Percentiles rank a stretch among this genome's conserved stretches.
phyloP scores from a whole-genome alignment of 2,113 vertebrate genomes.

The Thamnophis sirtalis region DNA sequence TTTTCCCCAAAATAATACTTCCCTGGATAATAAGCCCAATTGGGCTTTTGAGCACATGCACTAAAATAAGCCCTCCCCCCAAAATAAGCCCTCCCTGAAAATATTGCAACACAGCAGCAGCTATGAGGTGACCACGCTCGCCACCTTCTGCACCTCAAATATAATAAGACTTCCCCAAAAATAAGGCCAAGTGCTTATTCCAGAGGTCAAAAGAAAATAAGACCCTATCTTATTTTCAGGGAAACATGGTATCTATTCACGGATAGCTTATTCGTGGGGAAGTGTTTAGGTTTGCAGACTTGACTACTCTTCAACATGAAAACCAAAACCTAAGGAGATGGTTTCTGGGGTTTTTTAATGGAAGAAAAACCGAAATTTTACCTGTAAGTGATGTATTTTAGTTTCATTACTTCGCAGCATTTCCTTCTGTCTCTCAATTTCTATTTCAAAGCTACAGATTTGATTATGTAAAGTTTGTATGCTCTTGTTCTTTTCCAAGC shows the following conservation, averaged over 20 bases:
- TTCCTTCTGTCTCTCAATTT: constrained; percentile 79
- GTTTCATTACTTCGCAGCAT: constrained; percentile 79
- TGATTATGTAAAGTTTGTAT: constrained; percentile 80
- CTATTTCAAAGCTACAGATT: constrained; percentile 80
- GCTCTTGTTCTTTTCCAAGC: constrained; percentile 81
- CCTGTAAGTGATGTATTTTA: constrained; percentile 80
- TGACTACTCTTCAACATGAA: background rate
- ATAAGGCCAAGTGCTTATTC: too few relatives aligned
- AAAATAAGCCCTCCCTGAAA: too few relatives aligned
- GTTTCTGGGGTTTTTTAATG: constrained; percentile 30
- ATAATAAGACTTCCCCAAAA: too few relatives aligned
- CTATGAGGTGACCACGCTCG: too few relatives aligned
- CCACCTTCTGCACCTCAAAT: too few relatives aligned
- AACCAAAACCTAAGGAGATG: constrained; percentile 27
- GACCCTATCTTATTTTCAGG: too few relatives aligned
- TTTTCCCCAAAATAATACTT: too few relatives aligned
- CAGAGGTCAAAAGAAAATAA: too few relatives aligned
- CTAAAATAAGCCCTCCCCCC: too few relatives aligned
- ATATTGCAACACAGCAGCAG: too few relatives aligned
- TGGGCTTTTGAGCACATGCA: too few relatives aligned
- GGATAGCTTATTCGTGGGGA: background rate
- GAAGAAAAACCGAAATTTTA: constrained; percentile 53
- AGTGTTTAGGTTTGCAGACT: background rate
- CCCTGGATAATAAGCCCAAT: too few relatives aligned
- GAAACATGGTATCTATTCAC: background rate